These are phyloP conservation scores for Notechis scutatus DNA, from an alignment of 2,113 vertebrate species.

Conservation along the genomic window DNA sequence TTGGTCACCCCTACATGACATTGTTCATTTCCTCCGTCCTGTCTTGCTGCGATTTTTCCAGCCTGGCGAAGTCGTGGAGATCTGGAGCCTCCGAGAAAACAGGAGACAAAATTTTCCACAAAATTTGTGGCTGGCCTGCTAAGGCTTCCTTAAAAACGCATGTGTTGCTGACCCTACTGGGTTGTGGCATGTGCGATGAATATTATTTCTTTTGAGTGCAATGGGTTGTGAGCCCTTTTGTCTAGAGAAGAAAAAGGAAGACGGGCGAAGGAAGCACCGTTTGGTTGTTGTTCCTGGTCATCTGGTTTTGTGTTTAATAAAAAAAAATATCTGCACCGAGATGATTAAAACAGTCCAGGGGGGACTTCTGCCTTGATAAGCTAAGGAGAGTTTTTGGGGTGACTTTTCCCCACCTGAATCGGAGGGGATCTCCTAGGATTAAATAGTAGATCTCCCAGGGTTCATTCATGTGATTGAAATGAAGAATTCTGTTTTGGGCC, in stretches of 20 bases:
- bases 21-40: not conserved
- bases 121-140: not conserved
- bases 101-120: not conserved
- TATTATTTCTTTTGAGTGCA: not conserved
- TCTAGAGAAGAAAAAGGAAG: not conserved
- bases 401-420: not conserved
- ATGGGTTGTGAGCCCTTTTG: not conserved
- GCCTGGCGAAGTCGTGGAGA: not conserved
- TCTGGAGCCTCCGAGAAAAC: not conserved
- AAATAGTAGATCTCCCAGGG: too few relatives aligned
- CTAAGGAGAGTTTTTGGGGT: not conserved
- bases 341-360: not conserved
- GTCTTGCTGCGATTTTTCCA: not conserved
- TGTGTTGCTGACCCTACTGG: too few relatives aligned
- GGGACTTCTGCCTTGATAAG: fast-evolving
- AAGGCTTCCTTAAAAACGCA: not conserved
- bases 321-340: not conserved
- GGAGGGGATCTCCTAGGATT: conserved; percentile 27
- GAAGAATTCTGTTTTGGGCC: conserved; percentile 11
- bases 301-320: not conserved
- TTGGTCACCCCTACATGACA: not conserved
- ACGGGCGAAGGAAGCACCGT: too few relatives aligned
- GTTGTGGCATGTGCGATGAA: not conserved
- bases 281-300: not conserved
- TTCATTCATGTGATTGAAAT: conserved; percentile 42